Conservation (phyloP, 2,888 invertebrate species). For the Arctia plantaginis region DNA sequence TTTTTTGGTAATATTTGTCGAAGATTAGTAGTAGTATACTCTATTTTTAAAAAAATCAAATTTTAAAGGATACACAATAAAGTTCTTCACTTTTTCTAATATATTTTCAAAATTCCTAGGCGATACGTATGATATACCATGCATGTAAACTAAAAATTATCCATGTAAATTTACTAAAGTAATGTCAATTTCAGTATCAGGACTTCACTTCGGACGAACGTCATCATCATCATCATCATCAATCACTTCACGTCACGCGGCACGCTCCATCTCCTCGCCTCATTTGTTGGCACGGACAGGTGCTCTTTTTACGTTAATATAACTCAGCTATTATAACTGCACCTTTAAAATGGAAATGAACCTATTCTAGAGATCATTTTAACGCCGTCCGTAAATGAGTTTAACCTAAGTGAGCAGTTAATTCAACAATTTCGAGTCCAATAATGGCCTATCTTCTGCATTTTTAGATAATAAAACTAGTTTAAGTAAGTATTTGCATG, state of each 20-base stretch:
- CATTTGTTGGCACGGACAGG: slow-evolving; percentile 60
- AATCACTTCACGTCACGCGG: slow-evolving; percentile 70
- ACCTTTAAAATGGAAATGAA: slow-evolving; percentile 44
- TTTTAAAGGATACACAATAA: no score
- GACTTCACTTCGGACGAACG: slow-evolving; percentile 30
- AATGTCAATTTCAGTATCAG: slow-evolving; percentile 43
- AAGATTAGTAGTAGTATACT: no score
- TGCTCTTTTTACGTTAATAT: slow-evolving; percentile 46
- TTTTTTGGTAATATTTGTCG: not conserved
- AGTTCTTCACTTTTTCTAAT: not conserved
- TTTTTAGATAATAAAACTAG: slow-evolving; percentile 33
- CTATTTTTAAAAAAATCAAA: no score
- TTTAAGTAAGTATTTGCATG: not conserved
- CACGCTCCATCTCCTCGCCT: slow-evolving; percentile 61
- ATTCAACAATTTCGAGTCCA: slow-evolving; percentile 19
- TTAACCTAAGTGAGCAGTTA: slow-evolving; percentile 17
- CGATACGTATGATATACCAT: not conserved
- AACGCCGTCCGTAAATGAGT: slow-evolving; percentile 26
- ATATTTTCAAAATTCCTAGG: no score
- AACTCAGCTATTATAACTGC: slow-evolving; percentile 45
- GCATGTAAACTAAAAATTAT: not conserved
- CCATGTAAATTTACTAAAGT: not conserved
- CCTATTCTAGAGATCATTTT: slow-evolving; percentile 35
- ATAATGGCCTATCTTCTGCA: slow-evolving; percentile 30
- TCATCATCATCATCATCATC: slow-evolving; percentile 75